Percentiles rank a stretch among this genome's conserved stretches.
Conservation (phyloP, 1,140 invertebrate genomes). For the Scaptomyza graminum region DNA sequence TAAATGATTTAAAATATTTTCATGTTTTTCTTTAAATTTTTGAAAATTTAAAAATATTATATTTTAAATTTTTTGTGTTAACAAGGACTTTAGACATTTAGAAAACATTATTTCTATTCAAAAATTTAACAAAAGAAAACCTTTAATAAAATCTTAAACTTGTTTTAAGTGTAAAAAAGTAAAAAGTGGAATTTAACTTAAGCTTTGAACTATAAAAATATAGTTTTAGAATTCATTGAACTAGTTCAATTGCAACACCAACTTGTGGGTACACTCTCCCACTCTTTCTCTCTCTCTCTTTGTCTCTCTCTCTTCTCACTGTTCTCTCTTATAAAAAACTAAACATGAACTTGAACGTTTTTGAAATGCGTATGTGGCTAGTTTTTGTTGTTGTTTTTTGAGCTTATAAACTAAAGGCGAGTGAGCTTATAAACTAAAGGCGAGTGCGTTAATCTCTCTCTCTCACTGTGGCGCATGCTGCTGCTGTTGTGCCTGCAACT, state of each 20-base stretch:
- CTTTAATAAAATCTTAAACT: too few relatives aligned
- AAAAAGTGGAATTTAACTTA: not conserved
- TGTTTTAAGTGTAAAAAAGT: too few relatives aligned
- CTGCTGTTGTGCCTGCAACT: conserved; percentile 51
- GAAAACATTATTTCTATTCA: too few relatives aligned
- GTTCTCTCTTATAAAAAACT: conserved; percentile 5
- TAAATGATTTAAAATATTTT: too few relatives aligned
- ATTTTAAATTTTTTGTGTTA: too few relatives aligned
- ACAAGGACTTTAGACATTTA: too few relatives aligned
- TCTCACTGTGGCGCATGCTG: conserved; percentile 49
- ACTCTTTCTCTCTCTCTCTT: not conserved
- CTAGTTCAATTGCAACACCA: conserved; percentile 10
- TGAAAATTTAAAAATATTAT: too few relatives aligned
- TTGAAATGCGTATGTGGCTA: conserved; percentile 48
- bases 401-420: conserved; percentile 46
- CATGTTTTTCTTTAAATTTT: too few relatives aligned
- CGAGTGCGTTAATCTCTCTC: conserved; percentile 30
- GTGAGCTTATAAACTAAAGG: conserved; percentile 47
- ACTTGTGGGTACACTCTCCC: conserved; percentile 12
- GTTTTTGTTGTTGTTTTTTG: conserved; percentile 18
- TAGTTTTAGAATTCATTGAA: not conserved
- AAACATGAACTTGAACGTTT: conserved; percentile 41
- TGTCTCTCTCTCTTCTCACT: not conserved
- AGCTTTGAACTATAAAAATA: not conserved
- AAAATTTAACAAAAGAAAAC: too few relatives aligned